Evolutionary conservation across 1,140 invertebrate genomes (phyloP).

Genomic region (Drosophila busckii): DNA sequence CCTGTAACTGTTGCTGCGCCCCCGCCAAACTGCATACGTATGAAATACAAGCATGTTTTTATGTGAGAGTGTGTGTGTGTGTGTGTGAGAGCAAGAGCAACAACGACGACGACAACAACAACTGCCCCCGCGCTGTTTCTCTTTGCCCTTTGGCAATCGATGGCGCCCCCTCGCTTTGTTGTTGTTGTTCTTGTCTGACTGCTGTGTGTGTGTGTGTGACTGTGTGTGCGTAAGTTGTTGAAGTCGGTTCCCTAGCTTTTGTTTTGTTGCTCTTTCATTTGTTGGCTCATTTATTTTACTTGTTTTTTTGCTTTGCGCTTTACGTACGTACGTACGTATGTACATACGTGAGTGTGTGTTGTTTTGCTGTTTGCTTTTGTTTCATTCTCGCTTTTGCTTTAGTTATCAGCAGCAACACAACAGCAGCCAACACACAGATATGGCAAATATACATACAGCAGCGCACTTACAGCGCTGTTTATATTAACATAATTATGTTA

Average conservation of each 20-base stretch:
- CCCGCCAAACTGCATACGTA: constrained; percentile 43
- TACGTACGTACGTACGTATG: constrained; percentile 38
- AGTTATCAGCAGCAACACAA: constrained; percentile 30
- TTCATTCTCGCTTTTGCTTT: constrained; percentile 49
- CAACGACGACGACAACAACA: too few species aligned
- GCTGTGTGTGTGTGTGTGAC: too few species aligned
- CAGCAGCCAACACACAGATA: constrained; percentile 29
- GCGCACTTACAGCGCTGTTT: too few species aligned
- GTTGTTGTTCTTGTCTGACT: constrained; percentile 37
- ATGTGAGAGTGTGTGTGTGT: too few species aligned
- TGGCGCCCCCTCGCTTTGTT: constrained; percentile 27
- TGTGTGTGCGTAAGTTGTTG: too few species aligned
- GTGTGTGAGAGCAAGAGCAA: too few species aligned
- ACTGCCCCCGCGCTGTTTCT: constrained; percentile 18
- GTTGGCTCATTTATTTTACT: constrained; percentile 68
- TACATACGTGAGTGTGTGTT: constrained; percentile 40
- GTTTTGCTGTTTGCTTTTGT: constrained; percentile 40
- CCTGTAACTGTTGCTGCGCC: constrained; percentile 65
- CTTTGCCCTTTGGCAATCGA: constrained; percentile 41
- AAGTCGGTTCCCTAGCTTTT: constrained; percentile 56
- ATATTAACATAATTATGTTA: too few species aligned
- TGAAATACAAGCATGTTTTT: constrained; percentile 14
- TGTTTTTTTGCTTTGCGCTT: constrained; percentile 24
- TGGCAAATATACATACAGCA: background rate
- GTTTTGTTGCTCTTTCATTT: constrained; percentile 52